phyloP scores from a whole-genome alignment of 2,888 invertebrate genomes.

The Leptinotarsa peninsularis region DNA sequence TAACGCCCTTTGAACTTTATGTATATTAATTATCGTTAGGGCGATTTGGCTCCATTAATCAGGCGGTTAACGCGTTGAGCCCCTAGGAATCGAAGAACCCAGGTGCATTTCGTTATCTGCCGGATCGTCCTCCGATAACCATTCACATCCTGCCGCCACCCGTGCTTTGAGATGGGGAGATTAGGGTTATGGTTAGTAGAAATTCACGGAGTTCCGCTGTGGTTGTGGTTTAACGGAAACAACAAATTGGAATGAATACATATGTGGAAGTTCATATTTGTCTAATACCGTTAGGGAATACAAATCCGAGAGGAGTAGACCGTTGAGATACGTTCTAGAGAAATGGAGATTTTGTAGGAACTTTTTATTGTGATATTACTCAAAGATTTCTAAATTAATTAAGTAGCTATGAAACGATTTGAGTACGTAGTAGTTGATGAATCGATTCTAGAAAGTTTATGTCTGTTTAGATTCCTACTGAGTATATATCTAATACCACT shows the following conservation, averaged over 20 bases:
- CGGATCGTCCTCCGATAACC: constrained; percentile 36
- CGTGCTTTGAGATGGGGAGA: background rate
- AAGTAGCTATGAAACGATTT: too few relatives aligned
- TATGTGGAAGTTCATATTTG: constrained; percentile 19
- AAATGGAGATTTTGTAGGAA: background rate
- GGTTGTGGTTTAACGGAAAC: background rate
- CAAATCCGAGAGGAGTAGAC: background rate
- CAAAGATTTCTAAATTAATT: too few relatives aligned
- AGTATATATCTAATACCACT: too few relatives aligned
- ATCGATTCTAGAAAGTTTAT: too few relatives aligned
- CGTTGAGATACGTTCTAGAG: background rate
- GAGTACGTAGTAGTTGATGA: too few relatives aligned
- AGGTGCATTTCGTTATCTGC: constrained; percentile 49
- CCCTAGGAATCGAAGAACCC: constrained; percentile 47
- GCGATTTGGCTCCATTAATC: constrained; percentile 50
- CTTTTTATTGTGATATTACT: background rate
- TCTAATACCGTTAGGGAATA: background rate
- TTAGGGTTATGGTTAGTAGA: constrained; percentile 21
- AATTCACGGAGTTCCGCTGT: constrained; percentile 17
- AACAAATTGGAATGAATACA: constrained; percentile 17
- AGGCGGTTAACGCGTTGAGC: constrained; percentile 40
- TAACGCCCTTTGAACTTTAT: constrained; percentile 42
- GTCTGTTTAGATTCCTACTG: too few relatives aligned
- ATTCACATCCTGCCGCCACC: constrained; percentile 28
- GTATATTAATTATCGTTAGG: constrained; percentile 52